Conservation (phyloP, 35 echinoderm and acorn worm species). For the Nesometra sesokonis region DNA sequence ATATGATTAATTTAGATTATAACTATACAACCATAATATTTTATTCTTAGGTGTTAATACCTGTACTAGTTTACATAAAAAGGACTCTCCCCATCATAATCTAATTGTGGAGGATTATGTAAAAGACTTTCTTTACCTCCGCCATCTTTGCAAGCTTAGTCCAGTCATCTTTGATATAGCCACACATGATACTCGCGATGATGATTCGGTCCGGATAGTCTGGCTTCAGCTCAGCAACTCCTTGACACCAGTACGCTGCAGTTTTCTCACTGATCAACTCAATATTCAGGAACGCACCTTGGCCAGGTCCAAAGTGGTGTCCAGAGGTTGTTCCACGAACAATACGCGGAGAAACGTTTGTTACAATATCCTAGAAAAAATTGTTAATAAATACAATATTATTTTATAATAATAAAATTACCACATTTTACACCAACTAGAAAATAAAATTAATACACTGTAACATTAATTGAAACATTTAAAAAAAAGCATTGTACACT, state of each 20-base stretch:
- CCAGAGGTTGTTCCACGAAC: constrained; percentile 85
- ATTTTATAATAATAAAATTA: no score
- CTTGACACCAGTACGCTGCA: constrained; percentile 82
- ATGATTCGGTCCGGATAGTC: constrained; percentile 69
- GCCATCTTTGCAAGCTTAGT: constrained; percentile 75
- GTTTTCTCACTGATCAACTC: constrained; percentile 99
- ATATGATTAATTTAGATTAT: no score
- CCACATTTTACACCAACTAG: no score
- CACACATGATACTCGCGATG: constrained; percentile 92
- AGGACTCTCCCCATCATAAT: no score
- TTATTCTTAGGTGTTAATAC: no score
- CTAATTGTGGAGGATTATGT: no score
- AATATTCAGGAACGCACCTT: constrained; percentile 96
- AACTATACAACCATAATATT: no score
- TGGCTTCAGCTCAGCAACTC: constrained; percentile 69
- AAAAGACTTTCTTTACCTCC: constrained; percentile 77
- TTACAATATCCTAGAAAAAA: constrained; percentile 62
- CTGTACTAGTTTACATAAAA: no score
- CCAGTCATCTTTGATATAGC: constrained; percentile 97
- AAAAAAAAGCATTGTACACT: no score
- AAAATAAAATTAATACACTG: no score
- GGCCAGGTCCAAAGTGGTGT: constrained; percentile 72
- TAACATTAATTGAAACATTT: no score
- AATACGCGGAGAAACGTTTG: constrained; percentile 91
- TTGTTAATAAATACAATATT: not conserved